Base-by-base conservation (phyloP, 2,113 vertebrate species). In the Cyanistes caeruleus region DNA sequence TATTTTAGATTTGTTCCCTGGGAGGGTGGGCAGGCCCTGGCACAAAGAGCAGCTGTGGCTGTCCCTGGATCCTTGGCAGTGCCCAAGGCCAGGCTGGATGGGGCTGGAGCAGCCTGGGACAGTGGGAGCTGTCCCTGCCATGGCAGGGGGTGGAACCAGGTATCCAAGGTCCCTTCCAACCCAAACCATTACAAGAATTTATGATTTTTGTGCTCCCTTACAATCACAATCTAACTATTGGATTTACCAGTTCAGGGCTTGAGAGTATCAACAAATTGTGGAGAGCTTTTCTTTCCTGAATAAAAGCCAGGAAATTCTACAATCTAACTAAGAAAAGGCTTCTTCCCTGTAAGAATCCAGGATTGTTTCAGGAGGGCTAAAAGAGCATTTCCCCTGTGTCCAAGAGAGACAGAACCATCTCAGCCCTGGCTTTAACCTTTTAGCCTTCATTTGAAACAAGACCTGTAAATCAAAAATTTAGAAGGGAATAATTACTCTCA, bases 401-500 rank as follows among this genome's bases (percentile, higher is more conserved):
- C 73, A 63, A n/a, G 58, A 25, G 3, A 9, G 25, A 56, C 35
- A 85, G 74, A 88, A 65, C 46, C 33, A 49, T 67, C 75, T 83
- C 56, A 82, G 39, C 62, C 84, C 51, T 39, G 85, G 56, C 55
- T 75, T 76, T 68, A 60, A 90, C 83, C 79, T 94, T 87, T 93
- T 78, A 89, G 56, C 73, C 82, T 82, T 92, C 16, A 4, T 94
- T 83, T 92, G 77, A 85, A 94, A 89, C 55, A 39, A 95, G 75
- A 94, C 55, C 73, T 62, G 70, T 85, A 91, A 84, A 96, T 97
- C 85, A 96, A 73, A 95, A 92, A 92, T 72, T 91, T 83, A 94
- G 79, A 91, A 46, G 74, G 68, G 72, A 84, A 59, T 97, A 95
- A 97, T 96, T 96, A 90, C 41, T 82, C 73, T 93, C 86, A 92